phyloP scores from a whole-genome alignment of 2,888 invertebrate genomes.

The Caenorhabditis doughertyi region DNA sequence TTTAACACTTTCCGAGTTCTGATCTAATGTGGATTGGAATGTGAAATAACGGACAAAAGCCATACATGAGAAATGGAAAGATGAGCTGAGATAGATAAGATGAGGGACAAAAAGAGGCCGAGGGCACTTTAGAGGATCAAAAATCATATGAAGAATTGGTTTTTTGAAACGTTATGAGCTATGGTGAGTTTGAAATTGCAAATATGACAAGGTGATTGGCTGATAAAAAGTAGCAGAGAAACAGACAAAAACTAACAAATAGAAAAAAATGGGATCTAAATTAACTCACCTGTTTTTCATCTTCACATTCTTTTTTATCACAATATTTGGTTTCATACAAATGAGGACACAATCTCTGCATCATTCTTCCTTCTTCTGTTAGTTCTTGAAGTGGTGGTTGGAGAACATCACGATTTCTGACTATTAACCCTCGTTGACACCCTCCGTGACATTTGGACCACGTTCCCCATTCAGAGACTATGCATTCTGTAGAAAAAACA shows the following conservation, averaged over 20 bases:
- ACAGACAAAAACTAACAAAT: too few species aligned
- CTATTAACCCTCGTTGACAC: conserved; percentile 65
- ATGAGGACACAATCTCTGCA: conserved; percentile 65
- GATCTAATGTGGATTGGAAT: not conserved
- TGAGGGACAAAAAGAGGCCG: conserved; percentile 13
- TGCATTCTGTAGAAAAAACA: conserved; percentile 69
- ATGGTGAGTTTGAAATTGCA: not conserved
- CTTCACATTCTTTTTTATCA: conserved; percentile 25
- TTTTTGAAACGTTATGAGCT: not conserved
- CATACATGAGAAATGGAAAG: conserved; percentile 25
- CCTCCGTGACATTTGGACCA: conserved; percentile 73
- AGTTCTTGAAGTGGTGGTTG: conserved; percentile 71
- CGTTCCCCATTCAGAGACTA: conserved; percentile 69
- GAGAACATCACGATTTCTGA: conserved; percentile 70
- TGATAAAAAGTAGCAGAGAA: too few species aligned
- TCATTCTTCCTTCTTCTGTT: conserved; percentile 50
- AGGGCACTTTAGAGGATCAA: conserved; percentile 27
- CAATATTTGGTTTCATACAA: conserved; percentile 67
- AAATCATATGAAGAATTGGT: not conserved
- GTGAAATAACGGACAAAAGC: conserved; percentile 18
- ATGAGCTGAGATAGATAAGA: conserved; percentile 45
- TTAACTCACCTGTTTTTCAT: conserved; percentile 12
- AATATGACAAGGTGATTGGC: too few species aligned
- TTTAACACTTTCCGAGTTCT: conserved; percentile 7
- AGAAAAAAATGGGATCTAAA: too few species aligned